Base-by-base conservation (phyloP, 2,888 invertebrate genomes). In the Corbicula japonica region DNA sequence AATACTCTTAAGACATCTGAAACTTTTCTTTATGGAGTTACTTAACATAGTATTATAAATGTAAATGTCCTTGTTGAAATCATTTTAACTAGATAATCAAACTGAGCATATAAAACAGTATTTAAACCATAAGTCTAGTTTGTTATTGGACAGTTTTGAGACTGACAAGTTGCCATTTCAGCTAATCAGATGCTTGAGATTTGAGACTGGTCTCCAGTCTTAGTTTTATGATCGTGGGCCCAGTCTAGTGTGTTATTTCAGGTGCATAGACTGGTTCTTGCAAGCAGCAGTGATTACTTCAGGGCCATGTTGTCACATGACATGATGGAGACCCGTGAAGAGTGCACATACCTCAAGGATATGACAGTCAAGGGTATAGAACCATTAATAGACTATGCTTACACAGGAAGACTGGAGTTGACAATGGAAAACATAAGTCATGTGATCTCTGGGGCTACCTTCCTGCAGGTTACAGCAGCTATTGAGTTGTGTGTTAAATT, bases 241-340 rank as follows among this genome's bases (percentile, higher is more conserved):
- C n/a, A n/a, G n/a, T n/a, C n/a, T n/a, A n/a, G n/a, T 44, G 44
- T 30, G 32, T 38, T n/a, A 6, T 38, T 60, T 38, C 66, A 86
- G 86, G 79, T 85, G 10, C 86, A 86, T 60, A 63, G 79, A 34
- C 69, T 85, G 41, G 80, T 86, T 2, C 63, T 86, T 61, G 85
- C 86, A 10, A 83, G 86, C 70, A 76, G 69, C 38, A 86, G 86
- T 68, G 86, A 85, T 38, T 85, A 85, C 62, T 86, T 86, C 56
- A 48, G 72, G 34, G 86, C 86, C 28, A 84, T 86, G 86, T 65
- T 86, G 54, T 80, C 85, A 28, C 86, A 86, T 65, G 86, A 86
- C 54, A 82, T 86, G 84, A 56, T 86, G 32, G 86, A 86, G 38
- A 85, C 80, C 2, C 65, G 85, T n/a, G 56, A 82, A 26, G 85